A percentile compares a stretch with the other conserved stretches of the same genome.
Conservation (phyloP, 2,888 invertebrate genomes). For the Apoderus coryli region DNA sequence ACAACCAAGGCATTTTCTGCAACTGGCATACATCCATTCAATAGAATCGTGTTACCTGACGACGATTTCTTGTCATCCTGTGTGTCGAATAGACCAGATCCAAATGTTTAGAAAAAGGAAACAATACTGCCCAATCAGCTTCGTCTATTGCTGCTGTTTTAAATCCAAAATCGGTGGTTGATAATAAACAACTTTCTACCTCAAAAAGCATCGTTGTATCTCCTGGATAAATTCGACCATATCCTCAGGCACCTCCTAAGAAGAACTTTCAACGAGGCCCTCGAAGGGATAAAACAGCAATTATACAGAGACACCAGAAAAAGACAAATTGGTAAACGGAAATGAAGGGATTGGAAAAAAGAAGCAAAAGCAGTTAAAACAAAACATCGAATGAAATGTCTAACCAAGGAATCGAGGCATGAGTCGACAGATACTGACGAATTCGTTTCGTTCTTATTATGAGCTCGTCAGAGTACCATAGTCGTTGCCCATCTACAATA, state of each 20-base stretch:
- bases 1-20: conserved; percentile 4
- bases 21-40: conserved; percentile 3
- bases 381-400: no score
- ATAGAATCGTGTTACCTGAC: not conserved
- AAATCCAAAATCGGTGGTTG: not conserved
- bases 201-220: conserved; percentile 1
- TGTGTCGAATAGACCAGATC: conserved; percentile 4
- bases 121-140: not conserved
- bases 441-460: no score
- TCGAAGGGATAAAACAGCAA: no score
- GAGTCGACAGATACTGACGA: no score
- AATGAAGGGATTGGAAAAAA: no score
- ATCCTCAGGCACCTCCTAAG: conserved; percentile 8
- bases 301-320: conserved; percentile 10
- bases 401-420: no score
- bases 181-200: not conserved
- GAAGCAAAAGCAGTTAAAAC: no score
- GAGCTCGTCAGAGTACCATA: no score
- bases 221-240: conserved; percentile 11
- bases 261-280: no score
- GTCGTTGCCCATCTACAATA: no score
- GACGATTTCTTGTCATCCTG: conserved; percentile 1
- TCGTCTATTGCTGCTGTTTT: conserved; percentile 1
- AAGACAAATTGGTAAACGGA: no score
- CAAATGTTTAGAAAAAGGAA: not conserved